These are phyloP conservation scores for Dynastes maya DNA, from an alignment of 2,888 invertebrate species.

Conservation along the genomic window DNA sequence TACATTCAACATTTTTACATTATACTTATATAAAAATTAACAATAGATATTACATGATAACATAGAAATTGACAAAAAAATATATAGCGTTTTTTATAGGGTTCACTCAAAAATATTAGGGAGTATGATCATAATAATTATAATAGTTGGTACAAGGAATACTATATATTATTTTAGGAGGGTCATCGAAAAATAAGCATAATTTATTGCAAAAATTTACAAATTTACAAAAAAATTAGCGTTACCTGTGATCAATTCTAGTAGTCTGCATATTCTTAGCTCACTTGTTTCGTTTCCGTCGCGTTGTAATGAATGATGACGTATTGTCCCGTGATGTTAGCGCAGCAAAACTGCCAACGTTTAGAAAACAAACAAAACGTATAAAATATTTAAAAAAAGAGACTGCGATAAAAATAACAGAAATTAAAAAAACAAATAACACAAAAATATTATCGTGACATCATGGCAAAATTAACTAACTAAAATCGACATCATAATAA, in stretches of 20 bases:
- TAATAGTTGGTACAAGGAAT: not conserved
- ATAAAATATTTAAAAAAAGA: slow-evolving; percentile 63
- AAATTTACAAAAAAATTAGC: slow-evolving; percentile 25
- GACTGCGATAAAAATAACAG: slow-evolving; percentile 71
- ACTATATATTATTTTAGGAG: not conserved
- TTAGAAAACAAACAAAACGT: slow-evolving; percentile 39
- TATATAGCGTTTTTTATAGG: slow-evolving; percentile 19
- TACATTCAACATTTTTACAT: slow-evolving; percentile 44
- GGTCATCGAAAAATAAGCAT: not conserved
- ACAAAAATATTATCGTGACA: slow-evolving; percentile 70
- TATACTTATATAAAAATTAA: slow-evolving; percentile 10
- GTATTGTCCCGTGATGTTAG: slow-evolving; percentile 50
- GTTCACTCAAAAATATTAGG: slow-evolving; percentile 6
- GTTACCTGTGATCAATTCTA: slow-evolving; percentile 47
- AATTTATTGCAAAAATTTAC: slow-evolving; percentile 25
- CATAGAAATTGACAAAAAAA: not conserved
- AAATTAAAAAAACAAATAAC: slow-evolving; percentile 56
- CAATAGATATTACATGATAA: slow-evolving; percentile 1
- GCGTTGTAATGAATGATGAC: slow-evolving; percentile 40
- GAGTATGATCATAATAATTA: not conserved
- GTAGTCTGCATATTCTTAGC: too few species aligned
- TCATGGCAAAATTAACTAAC: slow-evolving; percentile 64
- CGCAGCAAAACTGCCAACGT: slow-evolving; percentile 44
- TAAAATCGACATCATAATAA: slow-evolving; percentile 59
- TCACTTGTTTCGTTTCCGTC: slow-evolving; percentile 12